Evolutionary conservation across 2,797 vertebrate genomes (phyloP).

Genomic region (Microhierax caerulescens): DNA sequence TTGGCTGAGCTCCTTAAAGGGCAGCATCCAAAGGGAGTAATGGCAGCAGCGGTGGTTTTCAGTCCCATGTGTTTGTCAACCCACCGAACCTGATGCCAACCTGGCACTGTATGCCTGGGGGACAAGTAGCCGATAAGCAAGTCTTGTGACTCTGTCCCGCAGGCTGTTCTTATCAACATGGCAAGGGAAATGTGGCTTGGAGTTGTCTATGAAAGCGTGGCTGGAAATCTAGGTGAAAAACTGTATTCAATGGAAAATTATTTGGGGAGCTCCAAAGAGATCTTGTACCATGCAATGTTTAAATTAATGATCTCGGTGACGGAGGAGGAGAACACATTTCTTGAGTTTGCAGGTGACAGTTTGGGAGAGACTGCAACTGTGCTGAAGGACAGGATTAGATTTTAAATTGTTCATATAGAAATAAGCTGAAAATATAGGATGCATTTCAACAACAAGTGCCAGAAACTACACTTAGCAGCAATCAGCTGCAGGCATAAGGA

Average conservation of each 20-base stretch:
- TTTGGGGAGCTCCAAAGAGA: not conserved
- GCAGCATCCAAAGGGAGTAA: not conserved
- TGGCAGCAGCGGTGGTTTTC: not conserved
- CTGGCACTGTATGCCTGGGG: fast-evolving
- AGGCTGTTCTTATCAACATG: not conserved
- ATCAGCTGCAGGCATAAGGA: not conserved
- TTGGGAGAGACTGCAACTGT: not conserved
- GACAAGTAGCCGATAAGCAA: not conserved
- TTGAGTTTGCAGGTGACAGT: not conserved
- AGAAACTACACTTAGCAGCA: not conserved
- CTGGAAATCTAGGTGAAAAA: not conserved
- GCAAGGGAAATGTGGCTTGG: not conserved
- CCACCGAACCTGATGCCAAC: not conserved
- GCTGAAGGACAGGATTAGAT: not conserved
- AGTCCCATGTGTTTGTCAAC: not conserved
- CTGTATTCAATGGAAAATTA: not conserved
- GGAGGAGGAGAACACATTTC: not conserved
- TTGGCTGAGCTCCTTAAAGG: not conserved
- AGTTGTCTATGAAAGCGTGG: not conserved
- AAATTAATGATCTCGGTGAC: not conserved
- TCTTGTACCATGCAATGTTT: not conserved
- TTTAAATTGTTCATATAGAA: not conserved
- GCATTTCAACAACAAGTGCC: not conserved
- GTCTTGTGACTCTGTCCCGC: not conserved
- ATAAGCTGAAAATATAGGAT: not conserved